phyloP scores from a whole-genome alignment of 2,888 invertebrate species.

The Lamellibrachia satsuma region DNA sequence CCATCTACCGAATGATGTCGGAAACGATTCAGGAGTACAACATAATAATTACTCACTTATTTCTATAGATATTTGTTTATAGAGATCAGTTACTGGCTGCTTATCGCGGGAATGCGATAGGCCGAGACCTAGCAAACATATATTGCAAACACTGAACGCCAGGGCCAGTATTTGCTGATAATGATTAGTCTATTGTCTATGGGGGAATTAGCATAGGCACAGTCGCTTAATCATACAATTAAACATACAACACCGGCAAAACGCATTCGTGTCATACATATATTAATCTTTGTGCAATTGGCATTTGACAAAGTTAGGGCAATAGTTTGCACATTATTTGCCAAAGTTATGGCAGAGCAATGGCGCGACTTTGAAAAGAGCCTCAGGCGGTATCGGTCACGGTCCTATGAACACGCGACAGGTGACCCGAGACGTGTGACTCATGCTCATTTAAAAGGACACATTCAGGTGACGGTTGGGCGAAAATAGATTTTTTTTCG shows the following conservation, averaged over 20 bases:
- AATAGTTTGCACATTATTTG: neutral
- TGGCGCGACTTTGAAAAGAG: neutral
- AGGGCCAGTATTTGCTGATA: neutral
- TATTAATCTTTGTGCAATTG: too few species aligned
- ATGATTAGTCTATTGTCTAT: neutral
- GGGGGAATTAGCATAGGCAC: neutral
- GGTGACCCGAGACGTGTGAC: neutral
- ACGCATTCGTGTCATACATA: neutral
- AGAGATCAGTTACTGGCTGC: neutral
- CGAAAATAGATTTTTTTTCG: neutral
- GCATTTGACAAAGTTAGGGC: too few species aligned
- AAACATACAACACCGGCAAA: neutral
- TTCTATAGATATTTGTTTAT: neutral
- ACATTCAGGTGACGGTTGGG: constrained; percentile 12
- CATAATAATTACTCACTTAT: neutral
- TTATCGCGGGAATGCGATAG: neutral
- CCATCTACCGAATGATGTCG: neutral
- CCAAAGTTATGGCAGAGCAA: neutral
- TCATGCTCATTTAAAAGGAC: neutral
- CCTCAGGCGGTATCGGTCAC: neutral
- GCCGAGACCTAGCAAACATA: neutral
- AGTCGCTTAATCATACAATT: neutral
- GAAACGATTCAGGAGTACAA: neutral
- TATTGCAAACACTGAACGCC: neutral
- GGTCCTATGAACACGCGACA: neutral